Evolutionary conservation across 2,888 invertebrate genomes (phyloP).

Genomic region (Drosophila subsilvestris): DNA sequence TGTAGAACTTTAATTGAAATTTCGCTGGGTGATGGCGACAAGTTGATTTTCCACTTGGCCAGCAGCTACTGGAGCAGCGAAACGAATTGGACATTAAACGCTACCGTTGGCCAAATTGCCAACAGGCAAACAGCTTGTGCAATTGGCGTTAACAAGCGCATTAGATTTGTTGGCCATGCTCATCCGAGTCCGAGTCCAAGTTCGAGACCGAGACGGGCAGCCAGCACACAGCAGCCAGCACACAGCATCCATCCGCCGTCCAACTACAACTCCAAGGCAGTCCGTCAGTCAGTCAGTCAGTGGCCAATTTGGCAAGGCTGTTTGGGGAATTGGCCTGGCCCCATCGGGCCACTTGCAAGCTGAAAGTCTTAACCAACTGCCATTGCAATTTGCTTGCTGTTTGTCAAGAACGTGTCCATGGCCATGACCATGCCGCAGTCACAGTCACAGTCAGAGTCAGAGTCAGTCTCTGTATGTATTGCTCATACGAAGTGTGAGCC

Average conservation of each 20-base stretch:
- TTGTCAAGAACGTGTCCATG: constrained; percentile 50
- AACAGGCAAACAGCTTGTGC: constrained; percentile 56
- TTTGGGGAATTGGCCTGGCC: constrained; percentile 70
- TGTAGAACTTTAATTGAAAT: constrained; percentile 10
- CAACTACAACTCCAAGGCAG: constrained; percentile 9
- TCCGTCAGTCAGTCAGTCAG: constrained; percentile 51
- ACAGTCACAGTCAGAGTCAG: background rate
- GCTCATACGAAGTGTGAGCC: constrained; percentile 63
- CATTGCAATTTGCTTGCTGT: constrained; percentile 72
- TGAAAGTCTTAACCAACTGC: constrained; percentile 73
- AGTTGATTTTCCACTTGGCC: constrained; percentile 75
- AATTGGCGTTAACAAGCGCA: constrained; percentile 80
- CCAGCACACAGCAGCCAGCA: background rate
- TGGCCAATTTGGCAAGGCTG: constrained; percentile 77
- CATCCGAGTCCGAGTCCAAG: constrained; percentile 1
- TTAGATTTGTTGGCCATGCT: constrained; percentile 67
- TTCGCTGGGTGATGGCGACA: constrained; percentile 56
- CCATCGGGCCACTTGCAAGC: constrained; percentile 32
- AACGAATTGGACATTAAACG: constrained; percentile 80
- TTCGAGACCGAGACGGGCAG: background rate
- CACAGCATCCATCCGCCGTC: background rate
- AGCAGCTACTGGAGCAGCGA: constrained; percentile 52
- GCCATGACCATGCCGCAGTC: constrained; percentile 12
- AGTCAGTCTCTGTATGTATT: constrained; percentile 42
- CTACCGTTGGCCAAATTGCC: constrained; percentile 81